A percentile compares a stretch with the other conserved stretches of the same genome.
Evolutionary conservation across 2,797 vertebrate genomes (phyloP).

Genomic region (Pseudopleuronectes americanus): DNA sequence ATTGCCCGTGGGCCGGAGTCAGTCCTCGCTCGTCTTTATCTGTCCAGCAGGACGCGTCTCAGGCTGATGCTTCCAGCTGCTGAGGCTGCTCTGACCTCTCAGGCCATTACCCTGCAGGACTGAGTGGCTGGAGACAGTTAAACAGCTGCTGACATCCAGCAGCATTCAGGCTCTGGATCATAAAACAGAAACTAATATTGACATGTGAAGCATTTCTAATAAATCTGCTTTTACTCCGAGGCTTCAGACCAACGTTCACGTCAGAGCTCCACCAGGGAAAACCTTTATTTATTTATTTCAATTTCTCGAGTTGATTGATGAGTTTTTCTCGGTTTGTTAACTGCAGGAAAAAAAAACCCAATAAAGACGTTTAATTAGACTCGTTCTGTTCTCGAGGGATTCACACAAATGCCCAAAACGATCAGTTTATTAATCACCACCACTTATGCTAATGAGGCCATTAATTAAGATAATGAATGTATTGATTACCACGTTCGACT

Average conservation of each 20-base stretch:
- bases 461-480: conserved; percentile 33
- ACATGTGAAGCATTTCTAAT: too few species aligned
- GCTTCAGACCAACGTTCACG: too few species aligned
- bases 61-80: conserved; percentile 1
- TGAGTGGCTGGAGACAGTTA: conserved; percentile 23
- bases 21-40: conserved; percentile 33
- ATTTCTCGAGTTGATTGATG: too few species aligned
- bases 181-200: too few species aligned
- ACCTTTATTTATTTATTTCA: too few species aligned
- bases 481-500: conserved; percentile 15
- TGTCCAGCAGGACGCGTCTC: neutral
- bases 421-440: conserved; percentile 15
- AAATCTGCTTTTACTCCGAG: too few species aligned
- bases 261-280: too few species aligned
- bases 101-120: conserved; percentile 37
- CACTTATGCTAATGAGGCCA: conserved; percentile 32
- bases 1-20: conserved; percentile 27
- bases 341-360: too few species aligned
- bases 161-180: too few species aligned
- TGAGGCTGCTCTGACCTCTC: conserved; percentile 42
- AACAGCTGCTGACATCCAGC: neutral
- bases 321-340: too few species aligned
- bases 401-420: neutral
- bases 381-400: too few species aligned
- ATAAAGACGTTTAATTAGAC: too few species aligned